Conservation (phyloP, 2,888 invertebrate species). For the Serrognathus titanus region DNA sequence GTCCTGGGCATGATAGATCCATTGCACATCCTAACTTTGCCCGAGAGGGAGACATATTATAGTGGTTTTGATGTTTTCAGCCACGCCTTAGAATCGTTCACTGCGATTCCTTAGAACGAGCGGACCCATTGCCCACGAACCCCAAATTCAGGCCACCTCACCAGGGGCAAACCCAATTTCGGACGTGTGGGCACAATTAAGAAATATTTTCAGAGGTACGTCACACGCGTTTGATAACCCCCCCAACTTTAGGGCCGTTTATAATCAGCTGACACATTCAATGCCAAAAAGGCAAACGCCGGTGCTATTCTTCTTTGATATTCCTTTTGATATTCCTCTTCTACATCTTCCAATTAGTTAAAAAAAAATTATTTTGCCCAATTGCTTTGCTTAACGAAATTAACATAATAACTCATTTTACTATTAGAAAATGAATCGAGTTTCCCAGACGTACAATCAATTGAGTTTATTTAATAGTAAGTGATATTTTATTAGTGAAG, state of each 20-base stretch:
- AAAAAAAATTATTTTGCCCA: no score
- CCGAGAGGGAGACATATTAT: constrained; percentile 73
- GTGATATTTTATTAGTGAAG: no score
- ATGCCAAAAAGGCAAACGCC: constrained; percentile 64
- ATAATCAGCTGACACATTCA: constrained; percentile 63
- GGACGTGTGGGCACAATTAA: constrained; percentile 82
- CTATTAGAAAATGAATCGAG: no score
- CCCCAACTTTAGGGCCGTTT: constrained; percentile 61
- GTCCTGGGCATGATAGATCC: constrained; percentile 85
- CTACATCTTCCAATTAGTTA: no score
- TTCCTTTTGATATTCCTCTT: no score
- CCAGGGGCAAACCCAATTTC: constrained; percentile 88
- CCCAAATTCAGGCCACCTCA: constrained; percentile 80
- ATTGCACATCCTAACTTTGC: constrained; percentile 75
- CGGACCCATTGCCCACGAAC: constrained; percentile 74
- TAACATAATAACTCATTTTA: no score
- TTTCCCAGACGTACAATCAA: no score
- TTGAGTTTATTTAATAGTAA: no score
- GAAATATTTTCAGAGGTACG: constrained; percentile 56
- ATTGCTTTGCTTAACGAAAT: no score
- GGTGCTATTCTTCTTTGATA: constrained; percentile 71
- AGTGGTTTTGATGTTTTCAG: constrained; percentile 91
- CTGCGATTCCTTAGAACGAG: constrained; percentile 78
- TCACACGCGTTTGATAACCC: no score
- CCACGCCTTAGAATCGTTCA: constrained; percentile 90